Conservation (phyloP, 2,797 vertebrate species). For the Octomys mimax region DNA sequence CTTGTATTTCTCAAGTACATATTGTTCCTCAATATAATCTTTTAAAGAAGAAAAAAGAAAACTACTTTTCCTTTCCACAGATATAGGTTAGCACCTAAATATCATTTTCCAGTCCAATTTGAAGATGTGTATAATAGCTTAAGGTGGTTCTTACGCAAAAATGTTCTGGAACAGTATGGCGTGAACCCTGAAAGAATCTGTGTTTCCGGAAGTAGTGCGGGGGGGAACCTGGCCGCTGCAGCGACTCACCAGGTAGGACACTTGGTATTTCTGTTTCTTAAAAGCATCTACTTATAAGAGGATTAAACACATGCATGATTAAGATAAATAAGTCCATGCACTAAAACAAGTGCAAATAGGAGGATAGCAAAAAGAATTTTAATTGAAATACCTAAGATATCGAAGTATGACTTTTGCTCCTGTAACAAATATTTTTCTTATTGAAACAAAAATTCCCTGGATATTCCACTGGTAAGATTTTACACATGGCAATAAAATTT, state of each 20-base stretch:
- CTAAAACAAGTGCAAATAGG: not conserved
- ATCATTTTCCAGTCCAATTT: conserved; percentile 93
- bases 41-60: not conserved
- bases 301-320: too few relatives aligned
- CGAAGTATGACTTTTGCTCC: not conserved
- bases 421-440: not conserved
- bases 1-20: too few relatives aligned
- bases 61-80: conserved; percentile 82
- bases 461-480: not conserved
- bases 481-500: not conserved
- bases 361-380: not conserved
- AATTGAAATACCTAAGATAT: not conserved
- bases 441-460: not conserved
- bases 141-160: conserved; percentile 91
- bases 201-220: conserved; percentile 95
- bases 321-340: too few relatives aligned
- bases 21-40: not conserved
- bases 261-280: rapidly evolving
- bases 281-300: not conserved
- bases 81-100: conserved; percentile 93
- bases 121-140: conserved; percentile 92
- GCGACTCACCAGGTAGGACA: conserved; percentile 92
- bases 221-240: conserved; percentile 83
- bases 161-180: conserved; percentile 89
- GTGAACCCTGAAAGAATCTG: conserved; percentile 92